Conservation (phyloP, 2,888 invertebrate species). For the Dolomedes plantarius region DNA sequence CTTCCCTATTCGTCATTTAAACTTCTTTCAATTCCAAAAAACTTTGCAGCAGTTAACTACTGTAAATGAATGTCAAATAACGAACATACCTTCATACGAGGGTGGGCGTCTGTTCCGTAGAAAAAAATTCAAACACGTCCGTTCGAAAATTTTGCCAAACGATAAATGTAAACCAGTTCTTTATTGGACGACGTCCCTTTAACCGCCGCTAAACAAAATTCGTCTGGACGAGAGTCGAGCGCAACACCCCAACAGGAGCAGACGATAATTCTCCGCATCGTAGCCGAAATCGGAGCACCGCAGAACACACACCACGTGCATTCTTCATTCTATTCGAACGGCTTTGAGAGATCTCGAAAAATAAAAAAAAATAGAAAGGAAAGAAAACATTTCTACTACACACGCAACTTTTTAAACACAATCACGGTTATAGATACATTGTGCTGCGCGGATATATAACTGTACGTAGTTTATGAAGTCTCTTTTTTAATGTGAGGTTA, state of each 20-base stretch:
- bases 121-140: constrained; percentile 23
- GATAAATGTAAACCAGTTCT: constrained; percentile 28
- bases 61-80: neutral
- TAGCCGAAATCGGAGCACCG: constrained; percentile 56
- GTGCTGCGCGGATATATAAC: neutral
- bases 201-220: constrained; percentile 29
- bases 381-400: neutral
- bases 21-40: too few species aligned
- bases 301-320: constrained; percentile 62
- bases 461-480: neutral
- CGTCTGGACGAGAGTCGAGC: constrained; percentile 9
- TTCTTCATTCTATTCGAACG: constrained; percentile 38
- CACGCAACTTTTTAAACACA: neutral
- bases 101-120: constrained; percentile 4
- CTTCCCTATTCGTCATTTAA: too few species aligned
- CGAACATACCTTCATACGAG: constrained; percentile 40
- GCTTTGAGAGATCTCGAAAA: constrained; percentile 2
- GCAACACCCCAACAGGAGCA: constrained; percentile 38
- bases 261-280: constrained; percentile 34
- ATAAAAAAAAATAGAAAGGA: neutral
- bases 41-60: too few species aligned
- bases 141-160: neutral
- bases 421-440: neutral
- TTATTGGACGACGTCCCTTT: constrained; percentile 22
- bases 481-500: neutral